Evolutionary conservation across 2,797 vertebrate genomes (phyloP).

Genomic region (Halcyon smyrnensis): DNA sequence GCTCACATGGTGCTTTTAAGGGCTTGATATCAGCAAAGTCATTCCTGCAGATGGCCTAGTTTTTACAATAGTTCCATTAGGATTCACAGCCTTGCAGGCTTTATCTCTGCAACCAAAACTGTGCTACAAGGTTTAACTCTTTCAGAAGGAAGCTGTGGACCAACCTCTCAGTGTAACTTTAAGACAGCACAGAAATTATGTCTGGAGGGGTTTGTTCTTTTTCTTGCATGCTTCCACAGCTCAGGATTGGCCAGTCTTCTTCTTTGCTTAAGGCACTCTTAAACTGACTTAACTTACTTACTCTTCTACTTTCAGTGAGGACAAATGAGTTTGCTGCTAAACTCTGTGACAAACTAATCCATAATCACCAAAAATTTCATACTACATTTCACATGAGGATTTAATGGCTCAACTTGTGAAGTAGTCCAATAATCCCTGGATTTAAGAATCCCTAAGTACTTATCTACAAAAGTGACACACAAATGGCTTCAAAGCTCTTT

Average conservation of each 20-base stretch:
- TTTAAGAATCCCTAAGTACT: not conserved
- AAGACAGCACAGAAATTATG: not conserved
- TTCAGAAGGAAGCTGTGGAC: not conserved
- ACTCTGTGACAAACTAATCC: not conserved
- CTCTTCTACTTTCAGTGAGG: not conserved
- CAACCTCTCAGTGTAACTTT: not conserved
- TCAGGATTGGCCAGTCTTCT: not conserved
- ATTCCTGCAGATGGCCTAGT: not conserved
- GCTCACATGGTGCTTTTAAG: not conserved
- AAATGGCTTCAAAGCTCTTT: not conserved
- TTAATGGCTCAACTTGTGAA: not conserved
- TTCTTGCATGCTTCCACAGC: not conserved
- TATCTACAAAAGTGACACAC: not conserved
- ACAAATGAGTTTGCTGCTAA: not conserved
- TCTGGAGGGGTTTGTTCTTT: not conserved
- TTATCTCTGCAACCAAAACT: not conserved
- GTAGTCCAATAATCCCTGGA: not conserved
- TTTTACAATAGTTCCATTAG: not conserved
- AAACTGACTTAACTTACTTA: not conserved
- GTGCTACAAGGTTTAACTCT: not conserved
- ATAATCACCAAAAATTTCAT: not conserved
- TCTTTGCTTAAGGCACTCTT: not conserved
- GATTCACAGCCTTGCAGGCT: not conserved
- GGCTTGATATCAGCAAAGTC: not conserved
- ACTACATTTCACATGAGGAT: not conserved